These are phyloP conservation scores for Calameuta pallipes DNA, from an alignment of 2,888 invertebrate species.

Conservation along the genomic window DNA sequence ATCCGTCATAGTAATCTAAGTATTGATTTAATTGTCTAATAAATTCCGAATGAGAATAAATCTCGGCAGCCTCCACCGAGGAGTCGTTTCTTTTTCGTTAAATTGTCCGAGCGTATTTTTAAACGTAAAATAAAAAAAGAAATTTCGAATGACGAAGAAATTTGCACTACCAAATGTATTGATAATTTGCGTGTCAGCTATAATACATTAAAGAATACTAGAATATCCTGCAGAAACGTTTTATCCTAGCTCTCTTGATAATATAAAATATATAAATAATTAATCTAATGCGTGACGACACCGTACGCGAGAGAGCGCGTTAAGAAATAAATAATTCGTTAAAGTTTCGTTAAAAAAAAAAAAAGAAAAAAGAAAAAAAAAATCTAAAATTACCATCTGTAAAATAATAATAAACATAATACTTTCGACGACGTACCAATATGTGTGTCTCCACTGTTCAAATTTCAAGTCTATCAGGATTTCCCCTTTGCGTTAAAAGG, in stretches of 20 bases:
- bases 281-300: background rate
- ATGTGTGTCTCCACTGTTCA: background rate
- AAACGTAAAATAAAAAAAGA: background rate
- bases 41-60: background rate
- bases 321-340: background rate
- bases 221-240: background rate
- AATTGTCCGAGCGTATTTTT: background rate
- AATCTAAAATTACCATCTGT: background rate
- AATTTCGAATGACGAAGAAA: background rate
- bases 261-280: background rate
- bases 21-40: background rate
- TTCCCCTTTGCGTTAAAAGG: background rate
- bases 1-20: background rate
- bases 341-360: no score
- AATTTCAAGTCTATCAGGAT: background rate
- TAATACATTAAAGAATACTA: background rate
- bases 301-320: background rate
- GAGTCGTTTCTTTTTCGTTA: background rate
- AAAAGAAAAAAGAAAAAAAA: background rate
- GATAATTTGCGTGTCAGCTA: background rate
- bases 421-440: background rate
- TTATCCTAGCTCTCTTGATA: background rate
- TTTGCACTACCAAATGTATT: background rate
- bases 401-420: constrained; percentile 4
- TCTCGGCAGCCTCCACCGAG: background rate